Percentiles rank a stretch among this genome's conserved stretches.
Conservation (phyloP, 2,888 invertebrate species). For the Brenthis ino region DNA sequence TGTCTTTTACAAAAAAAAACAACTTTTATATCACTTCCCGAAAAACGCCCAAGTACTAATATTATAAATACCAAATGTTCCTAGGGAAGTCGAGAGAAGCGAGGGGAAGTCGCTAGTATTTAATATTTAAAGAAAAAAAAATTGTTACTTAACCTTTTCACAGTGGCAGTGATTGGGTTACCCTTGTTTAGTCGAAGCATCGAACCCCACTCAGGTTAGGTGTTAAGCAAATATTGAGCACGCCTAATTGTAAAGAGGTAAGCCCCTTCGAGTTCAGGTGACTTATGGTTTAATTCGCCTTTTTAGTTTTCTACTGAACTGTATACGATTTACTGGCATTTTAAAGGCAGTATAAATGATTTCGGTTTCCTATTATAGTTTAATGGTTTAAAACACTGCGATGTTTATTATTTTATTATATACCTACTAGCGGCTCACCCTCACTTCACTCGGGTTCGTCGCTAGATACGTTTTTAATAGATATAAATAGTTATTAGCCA, state of each 20-base stretch:
- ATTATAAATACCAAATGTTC: too few species aligned
- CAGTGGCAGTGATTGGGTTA: not conserved
- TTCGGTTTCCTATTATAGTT: not conserved
- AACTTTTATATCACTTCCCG: too few species aligned
- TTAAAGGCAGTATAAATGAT: not conserved
- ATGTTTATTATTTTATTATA: too few species aligned
- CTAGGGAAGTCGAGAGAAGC: too few species aligned
- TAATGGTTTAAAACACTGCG: not conserved
- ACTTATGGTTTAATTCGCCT: slow-evolving; percentile 15
- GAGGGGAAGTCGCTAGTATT: too few species aligned
- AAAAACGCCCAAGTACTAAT: too few species aligned
- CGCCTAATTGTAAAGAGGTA: slow-evolving; percentile 29
- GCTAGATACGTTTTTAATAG: too few species aligned
- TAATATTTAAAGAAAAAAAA: not conserved
- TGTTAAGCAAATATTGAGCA: slow-evolving; percentile 35
- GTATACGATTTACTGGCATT: not conserved
- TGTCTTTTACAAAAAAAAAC: too few species aligned
- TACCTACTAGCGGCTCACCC: too few species aligned
- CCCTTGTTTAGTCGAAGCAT: slow-evolving; percentile 16
- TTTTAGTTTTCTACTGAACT: not conserved
- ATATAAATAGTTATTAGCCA: too few species aligned
- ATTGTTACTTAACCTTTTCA: not conserved
- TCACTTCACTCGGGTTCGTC: too few species aligned
- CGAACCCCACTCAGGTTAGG: slow-evolving; percentile 29
- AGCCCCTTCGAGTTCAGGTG: slow-evolving; percentile 10